Evolutionary conservation across 2,113 vertebrate species (phyloP), one percentile per base, ranked within the genome.

Genomic region (Hipposideros armiger): DNA sequence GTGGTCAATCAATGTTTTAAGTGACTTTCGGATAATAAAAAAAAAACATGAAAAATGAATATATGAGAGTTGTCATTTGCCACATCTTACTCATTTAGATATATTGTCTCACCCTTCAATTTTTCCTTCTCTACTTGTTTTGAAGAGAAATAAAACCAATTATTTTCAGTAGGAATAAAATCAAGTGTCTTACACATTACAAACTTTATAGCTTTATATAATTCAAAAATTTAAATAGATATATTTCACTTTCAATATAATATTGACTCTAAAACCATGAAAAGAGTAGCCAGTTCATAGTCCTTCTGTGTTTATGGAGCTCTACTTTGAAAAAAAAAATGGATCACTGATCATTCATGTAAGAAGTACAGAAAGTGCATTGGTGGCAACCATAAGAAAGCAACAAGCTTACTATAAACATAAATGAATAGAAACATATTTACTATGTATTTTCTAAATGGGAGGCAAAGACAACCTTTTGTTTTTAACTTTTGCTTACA

Each of bases 161-260:
- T 50, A 9, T 50, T 64, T 94, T 72, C 13, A 90, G 26, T 7
- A 89, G 40, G 8, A 94, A 69, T 73, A 86, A 64, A 86, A 86
- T 26, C 73, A 82, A 94, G 32, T 50, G 5, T 17, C 36, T 92
- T 90, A 62, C 36, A 54, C 13, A 70, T 32, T 62, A 40, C 5
- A 84, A 80, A 66, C 5, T 52, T 56, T 77, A 52, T 14, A 87
- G 66, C 11, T 82, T 88, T 58, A 73, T 1, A 83, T 36, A 42
- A 88, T 73, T 96, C 87, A 56, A 8, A 56, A 90, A 82, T 54
- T 84, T 54, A 56, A 95, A 86, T 17, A 86, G 3, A 2, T 69
- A 80, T 19, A 62, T 56, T 94, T 64, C 30, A 88, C 7, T 86
- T 94, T 64, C 47, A 88, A 70, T 56, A n/a, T 14, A 78, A 91